Conservation (phyloP, 2,797 vertebrate species). For the Myotis myotis region DNA sequence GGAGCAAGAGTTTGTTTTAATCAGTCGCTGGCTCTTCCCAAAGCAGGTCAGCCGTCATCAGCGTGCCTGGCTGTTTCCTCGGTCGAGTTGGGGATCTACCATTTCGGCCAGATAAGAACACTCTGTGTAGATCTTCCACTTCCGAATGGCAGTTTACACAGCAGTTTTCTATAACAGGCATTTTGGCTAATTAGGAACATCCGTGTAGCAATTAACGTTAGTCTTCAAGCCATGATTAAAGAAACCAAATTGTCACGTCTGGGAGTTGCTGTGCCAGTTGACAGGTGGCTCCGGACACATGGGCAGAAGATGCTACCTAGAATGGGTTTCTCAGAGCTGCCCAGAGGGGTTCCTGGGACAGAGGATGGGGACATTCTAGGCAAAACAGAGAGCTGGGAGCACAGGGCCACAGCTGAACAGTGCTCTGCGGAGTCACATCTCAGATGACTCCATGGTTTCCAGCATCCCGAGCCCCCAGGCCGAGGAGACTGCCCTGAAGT, state of each 20-base stretch:
- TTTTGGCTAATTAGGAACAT: constrained; percentile 70
- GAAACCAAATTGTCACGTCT: constrained; percentile 61
- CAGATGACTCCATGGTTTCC: not conserved
- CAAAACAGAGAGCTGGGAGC: not conserved
- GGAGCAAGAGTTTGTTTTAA: not conserved
- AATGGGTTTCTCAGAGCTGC: not conserved
- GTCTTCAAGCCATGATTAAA: constrained; percentile 65
- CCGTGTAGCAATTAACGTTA: constrained; percentile 46
- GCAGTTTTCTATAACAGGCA: constrained; percentile 60
- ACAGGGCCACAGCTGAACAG: not conserved
- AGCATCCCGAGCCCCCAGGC: not conserved
- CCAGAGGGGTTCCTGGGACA: not conserved
- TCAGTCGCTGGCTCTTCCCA: not conserved
- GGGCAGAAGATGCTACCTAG: not conserved
- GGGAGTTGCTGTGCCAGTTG: constrained; percentile 29
- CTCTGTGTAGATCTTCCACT: not conserved
- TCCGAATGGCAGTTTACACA: not conserved
- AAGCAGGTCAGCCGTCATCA: not conserved
- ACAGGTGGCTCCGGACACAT: constrained; percentile 69
- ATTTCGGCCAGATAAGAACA: not conserved
- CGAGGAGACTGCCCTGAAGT: not conserved
- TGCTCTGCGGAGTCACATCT: not conserved
- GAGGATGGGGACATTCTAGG: not conserved
- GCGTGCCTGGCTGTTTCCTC: not conserved
- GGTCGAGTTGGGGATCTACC: not conserved